Base-by-base conservation (phyloP, 2,888 invertebrate genomes). In the Callimorpha dominula region DNA sequence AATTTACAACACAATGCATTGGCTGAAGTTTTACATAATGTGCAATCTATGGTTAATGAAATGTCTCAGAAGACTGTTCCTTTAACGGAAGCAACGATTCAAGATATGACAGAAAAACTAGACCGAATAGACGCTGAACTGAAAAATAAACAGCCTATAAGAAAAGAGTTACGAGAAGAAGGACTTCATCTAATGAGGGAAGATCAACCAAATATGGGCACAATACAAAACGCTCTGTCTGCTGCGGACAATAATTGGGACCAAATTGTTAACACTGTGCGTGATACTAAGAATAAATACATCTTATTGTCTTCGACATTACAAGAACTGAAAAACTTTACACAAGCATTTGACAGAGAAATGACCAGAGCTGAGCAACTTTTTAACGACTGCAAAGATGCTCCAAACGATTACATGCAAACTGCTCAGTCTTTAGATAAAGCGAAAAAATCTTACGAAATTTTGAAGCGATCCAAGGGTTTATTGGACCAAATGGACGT, bases 241-340 rank as follows among this genome's bases (percentile, higher is more conserved):
- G 96, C 97, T 0, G 96, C 98, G 63, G 98, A 98, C 86, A 96
- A 97, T 72, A 97, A 97, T 80, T 98, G 98, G 97, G 98, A 98
- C 88, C 97, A 97, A 90, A 95, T 98, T 1, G 97, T 97, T 70
- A 97, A 98, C 80, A 96, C 97, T 70, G 96, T 98, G 42, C 96
- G 96, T 71, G 97, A 98, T 75, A 97, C 97, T 72, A 97, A 97
- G 85, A 96, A 97, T 81, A 97, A 97, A 85, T 97, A 98, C 80
- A 96, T 97, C 12, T 96, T 98, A 60, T 96, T 98, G 72, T 97
- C 97, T 54, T 96, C 96, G 60, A 97, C 97, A 0, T 96, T 98
- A 93, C 97, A 97, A 82, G 97, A 97, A 84, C 97, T 98, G 84
- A 96, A 97, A 79, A 98, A 98, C 78, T 96, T 97, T 43, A 97